phyloP scores from a whole-genome alignment of 2,888 invertebrate genomes.

The Papilio demoleus region DNA sequence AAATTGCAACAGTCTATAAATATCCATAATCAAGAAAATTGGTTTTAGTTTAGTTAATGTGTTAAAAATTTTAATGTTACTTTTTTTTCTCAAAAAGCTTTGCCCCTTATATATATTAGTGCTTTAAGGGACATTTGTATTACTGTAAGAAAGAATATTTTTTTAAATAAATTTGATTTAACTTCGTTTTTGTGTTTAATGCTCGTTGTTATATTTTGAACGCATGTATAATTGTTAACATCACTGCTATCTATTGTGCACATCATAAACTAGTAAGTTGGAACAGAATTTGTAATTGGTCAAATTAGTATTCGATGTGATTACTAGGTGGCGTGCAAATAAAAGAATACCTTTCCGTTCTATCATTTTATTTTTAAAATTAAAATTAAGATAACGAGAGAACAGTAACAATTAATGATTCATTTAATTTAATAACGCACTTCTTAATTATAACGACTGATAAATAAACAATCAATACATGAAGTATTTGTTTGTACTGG shows the following conservation, averaged over 20 bases:
- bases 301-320: neutral
- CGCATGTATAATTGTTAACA: neutral
- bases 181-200: no score
- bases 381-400: slow-evolving; percentile 22
- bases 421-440: neutral
- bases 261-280: neutral
- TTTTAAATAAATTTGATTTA: no score
- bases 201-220: no score
- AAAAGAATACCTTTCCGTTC: neutral
- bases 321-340: slow-evolving; percentile 20
- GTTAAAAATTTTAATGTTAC: no score
- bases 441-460: slow-evolving; percentile 9
- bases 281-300: neutral
- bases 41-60: no score
- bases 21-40: no score
- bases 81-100: no score
- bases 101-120: no score
- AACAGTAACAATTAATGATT: slow-evolving; percentile 12
- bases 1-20: no score
- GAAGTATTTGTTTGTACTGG: slow-evolving; percentile 26
- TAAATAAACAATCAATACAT: slow-evolving; percentile 23
- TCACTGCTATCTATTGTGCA: slow-evolving; percentile 1
- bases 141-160: no score
- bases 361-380: neutral
- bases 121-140: no score